A percentile compares a stretch with the other conserved stretches of the same genome.
Conservation (phyloP, 2,797 vertebrate genomes). For the Lycodopsis pacificus region DNA sequence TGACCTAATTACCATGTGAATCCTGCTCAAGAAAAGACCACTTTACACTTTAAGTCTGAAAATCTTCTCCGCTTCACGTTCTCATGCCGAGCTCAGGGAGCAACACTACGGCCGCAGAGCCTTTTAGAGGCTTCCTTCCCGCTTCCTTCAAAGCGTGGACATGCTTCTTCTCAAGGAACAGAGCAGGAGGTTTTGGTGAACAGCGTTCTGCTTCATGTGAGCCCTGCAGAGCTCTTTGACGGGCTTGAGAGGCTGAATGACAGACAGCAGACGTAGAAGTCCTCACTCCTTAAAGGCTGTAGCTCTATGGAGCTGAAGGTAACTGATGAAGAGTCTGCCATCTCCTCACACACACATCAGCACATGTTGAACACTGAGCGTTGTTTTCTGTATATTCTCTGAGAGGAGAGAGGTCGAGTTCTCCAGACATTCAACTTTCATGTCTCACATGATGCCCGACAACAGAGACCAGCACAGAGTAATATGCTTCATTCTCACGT, state of each 20-base stretch:
- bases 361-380: slow-evolving; percentile 11
- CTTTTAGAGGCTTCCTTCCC: not conserved
- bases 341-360: slow-evolving; percentile 19
- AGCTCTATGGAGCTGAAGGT: not conserved
- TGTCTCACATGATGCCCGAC: slow-evolving; percentile 64
- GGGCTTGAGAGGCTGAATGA: slow-evolving; percentile 34
- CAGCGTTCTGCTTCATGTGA: slow-evolving; percentile 19
- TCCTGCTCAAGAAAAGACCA: slow-evolving; percentile 61
- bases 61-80: slow-evolving; percentile 52
- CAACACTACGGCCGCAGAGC: no score
- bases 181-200: slow-evolving; percentile 4
- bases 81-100: slow-evolving; percentile 42
- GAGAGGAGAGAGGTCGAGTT: slow-evolving; percentile 68
- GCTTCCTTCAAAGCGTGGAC: slow-evolving; percentile 16
- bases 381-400: slow-evolving; percentile 29
- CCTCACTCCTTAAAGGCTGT: not conserved
- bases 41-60: slow-evolving; percentile 67
- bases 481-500: slow-evolving; percentile 76
- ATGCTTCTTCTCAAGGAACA: slow-evolving; percentile 24
- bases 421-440: slow-evolving; percentile 83
- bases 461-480: slow-evolving; percentile 64
- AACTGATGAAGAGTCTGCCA: slow-evolving; percentile 3
- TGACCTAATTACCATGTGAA: slow-evolving; percentile 78
- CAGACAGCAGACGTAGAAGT: slow-evolving; percentile 10
- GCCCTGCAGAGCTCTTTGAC: slow-evolving; percentile 29